Conservation (phyloP, 1,140 invertebrate genomes). For the Drosophila oshimai region DNA sequence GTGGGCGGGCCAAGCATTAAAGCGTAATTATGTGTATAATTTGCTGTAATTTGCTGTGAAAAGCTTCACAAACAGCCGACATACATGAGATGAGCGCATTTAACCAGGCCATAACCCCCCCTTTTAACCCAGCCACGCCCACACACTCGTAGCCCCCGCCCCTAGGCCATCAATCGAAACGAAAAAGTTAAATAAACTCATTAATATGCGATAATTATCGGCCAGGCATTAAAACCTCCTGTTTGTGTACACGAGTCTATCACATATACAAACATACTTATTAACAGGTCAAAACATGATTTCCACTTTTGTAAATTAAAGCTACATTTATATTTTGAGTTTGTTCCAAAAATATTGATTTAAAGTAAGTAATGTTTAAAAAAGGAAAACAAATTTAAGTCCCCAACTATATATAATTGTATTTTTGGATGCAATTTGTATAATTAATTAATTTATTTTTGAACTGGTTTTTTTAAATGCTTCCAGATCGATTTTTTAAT, state of each 20-base stretch:
- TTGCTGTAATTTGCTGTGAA: slow-evolving; percentile 73
- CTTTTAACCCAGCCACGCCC: background rate
- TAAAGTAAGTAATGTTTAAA: no score
- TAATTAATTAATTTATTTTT: no score
- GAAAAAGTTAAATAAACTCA: slow-evolving; percentile 72
- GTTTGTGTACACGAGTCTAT: background rate
- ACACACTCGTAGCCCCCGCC: background rate
- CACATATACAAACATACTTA: background rate
- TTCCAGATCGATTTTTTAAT: no score
- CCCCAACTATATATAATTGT: no score
- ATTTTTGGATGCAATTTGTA: no score
- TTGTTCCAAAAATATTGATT: no score
- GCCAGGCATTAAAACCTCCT: slow-evolving; percentile 17
- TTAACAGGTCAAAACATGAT: background rate
- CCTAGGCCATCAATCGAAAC: slow-evolving; percentile 33
- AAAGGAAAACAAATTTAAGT: no score
- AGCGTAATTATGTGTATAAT: slow-evolving; percentile 78
- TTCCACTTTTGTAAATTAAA: background rate
- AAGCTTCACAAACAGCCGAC: slow-evolving; percentile 45
- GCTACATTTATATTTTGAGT: no score
- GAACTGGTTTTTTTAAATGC: no score
- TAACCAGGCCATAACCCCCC: slow-evolving; percentile 28
- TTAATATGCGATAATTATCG: slow-evolving; percentile 62
- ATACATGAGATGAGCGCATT: slow-evolving; percentile 54
- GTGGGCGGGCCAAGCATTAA: slow-evolving; percentile 56